Evolutionary conservation across 2,113 vertebrate genomes (phyloP), one percentile per base, ranked within the genome.

Genomic region (Ceyx melanurus): DNA sequence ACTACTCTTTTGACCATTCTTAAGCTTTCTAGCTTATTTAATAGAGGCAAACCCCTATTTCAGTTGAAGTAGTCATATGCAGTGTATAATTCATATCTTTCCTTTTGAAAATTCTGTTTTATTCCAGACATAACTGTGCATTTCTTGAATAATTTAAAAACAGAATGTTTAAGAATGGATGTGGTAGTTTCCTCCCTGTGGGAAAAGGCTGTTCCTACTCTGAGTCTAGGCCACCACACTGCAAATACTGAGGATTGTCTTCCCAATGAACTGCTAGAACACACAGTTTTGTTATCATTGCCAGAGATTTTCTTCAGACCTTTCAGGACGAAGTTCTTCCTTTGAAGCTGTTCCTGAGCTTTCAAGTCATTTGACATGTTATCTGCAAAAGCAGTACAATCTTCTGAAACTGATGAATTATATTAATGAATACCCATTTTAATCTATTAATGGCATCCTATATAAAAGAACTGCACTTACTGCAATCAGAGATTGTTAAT

Each of bases 121-220:
- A 29, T 62, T 88, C 56, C 37, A 73, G 11, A 29, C 35, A 8
- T 82, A 77, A 50, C 28, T 48, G 17, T 78, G 26, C 60, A 45
- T 83, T 86, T 90, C 68, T 82, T 91, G 45, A 92, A 86, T 74
- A 90, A 83, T 79, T 89, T 62, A 85, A 77, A 90, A 84, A 82
- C 22, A 77, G 72, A 25, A 88, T 80, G 9, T 84, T 91, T 81
- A 78, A 89, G 91, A 92, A 88, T 73, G 71, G 73, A 83, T 77
- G 35, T 46, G 75, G 53, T 40, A 40, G 31, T 68, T 58, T 83
- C 29, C 45, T 77, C 40, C 60, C 62, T 66, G 50, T 89, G 64
- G 71, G 51, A 82, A 74, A 77, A 71, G 48, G 37, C 82, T 86
- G 25, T 57, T 61, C 23, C 54, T 61, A 46, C 23, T 48, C 60